phyloP scores from a whole-genome alignment of 1,140 invertebrate genomes.

The Pantala flavescens region DNA sequence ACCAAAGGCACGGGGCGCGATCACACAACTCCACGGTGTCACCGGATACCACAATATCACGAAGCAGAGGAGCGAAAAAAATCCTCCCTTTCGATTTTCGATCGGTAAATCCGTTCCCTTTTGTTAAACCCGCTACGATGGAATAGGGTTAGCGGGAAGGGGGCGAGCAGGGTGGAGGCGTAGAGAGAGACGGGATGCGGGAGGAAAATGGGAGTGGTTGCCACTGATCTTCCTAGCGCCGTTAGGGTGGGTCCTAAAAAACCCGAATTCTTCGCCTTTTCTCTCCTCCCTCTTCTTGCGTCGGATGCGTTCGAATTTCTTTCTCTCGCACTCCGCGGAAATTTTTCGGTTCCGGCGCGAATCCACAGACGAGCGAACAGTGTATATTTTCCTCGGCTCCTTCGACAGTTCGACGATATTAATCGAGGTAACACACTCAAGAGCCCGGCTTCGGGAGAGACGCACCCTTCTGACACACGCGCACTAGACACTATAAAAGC shows the following conservation, averaged over 20 bases:
- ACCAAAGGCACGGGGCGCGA: neutral
- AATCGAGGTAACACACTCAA: neutral
- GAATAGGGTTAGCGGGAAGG: neutral
- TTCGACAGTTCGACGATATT: too few relatives aligned
- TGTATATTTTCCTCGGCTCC: too few relatives aligned
- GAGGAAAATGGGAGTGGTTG: slow-evolving; percentile 7
- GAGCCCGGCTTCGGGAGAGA: neutral
- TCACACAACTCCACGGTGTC: neutral
- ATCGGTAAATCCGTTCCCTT: neutral
- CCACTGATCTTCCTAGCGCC: neutral
- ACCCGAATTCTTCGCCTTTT: neutral
- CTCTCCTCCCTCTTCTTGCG: neutral
- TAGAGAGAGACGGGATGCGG: neutral
- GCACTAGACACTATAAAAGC: neutral
- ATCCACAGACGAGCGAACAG: too few relatives aligned
- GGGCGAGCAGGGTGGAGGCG: neutral
- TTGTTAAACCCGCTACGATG: neutral
- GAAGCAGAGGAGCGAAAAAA: neutral
- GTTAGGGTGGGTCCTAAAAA: neutral
- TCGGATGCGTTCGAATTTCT: too few relatives aligned
- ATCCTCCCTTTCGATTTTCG: neutral
- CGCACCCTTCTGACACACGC: neutral
- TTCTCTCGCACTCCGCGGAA: too few relatives aligned
- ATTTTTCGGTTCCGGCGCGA: too few relatives aligned
- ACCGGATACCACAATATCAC: too few relatives aligned